phyloP scores from a whole-genome alignment of 2,113 vertebrate genomes.

The Balaeniceps rex region DNA sequence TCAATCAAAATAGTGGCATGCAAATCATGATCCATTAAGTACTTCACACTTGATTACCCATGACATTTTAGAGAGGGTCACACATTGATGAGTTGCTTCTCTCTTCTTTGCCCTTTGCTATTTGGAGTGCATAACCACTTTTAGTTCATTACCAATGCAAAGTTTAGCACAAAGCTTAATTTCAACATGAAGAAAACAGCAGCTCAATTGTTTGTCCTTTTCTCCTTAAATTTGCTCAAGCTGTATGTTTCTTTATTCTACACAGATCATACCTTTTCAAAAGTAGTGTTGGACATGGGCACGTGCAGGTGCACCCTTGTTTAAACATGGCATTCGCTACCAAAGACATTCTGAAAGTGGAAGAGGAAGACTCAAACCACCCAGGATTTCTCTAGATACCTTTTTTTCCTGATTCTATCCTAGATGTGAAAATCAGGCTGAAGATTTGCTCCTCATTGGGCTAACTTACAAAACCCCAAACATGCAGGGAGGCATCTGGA shows the following conservation, averaged over 20 bases:
- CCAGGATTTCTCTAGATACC: neutral
- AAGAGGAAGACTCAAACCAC: neutral
- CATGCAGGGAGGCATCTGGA: neutral
- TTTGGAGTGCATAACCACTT: conserved; percentile 21
- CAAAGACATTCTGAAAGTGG: neutral
- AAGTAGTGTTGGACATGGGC: neutral
- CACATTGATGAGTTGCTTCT: conserved; percentile 32
- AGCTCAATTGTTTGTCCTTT: neutral
- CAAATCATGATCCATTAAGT: conserved; percentile 62
- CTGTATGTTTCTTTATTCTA: neutral
- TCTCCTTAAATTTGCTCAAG: neutral
- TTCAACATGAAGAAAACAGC: neutral
- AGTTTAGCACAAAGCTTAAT: neutral
- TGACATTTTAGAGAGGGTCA: conserved; percentile 56
- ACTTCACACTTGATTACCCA: conserved; percentile 56
- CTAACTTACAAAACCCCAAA: neutral
- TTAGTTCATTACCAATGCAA: conserved; percentile 25
- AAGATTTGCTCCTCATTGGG: neutral
- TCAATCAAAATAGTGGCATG: conserved; percentile 43
- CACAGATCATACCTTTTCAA: neutral
- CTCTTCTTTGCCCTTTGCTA: conserved; percentile 59
- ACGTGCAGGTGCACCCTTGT: neutral
- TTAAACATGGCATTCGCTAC: fast-evolving
- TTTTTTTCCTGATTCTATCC: neutral
- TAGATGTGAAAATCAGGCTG: neutral